These are phyloP conservation scores for Phalacrocorax aristotelis DNA, from an alignment of 2,113 vertebrate species.

Conservation along the genomic window DNA sequence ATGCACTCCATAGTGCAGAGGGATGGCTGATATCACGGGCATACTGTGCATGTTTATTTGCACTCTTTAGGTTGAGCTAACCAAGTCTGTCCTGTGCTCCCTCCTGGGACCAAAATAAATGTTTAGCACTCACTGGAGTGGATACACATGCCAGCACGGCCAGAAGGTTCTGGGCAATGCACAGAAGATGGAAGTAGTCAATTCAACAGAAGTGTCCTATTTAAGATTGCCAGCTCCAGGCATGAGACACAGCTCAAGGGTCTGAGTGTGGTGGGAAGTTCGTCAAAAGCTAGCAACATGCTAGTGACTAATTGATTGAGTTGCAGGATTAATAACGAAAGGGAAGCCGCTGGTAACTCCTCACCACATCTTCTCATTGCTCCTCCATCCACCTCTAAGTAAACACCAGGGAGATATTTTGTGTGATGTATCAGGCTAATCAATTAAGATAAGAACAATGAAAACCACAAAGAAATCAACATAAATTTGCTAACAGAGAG, in stretches of 20 bases:
- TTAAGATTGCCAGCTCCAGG: background rate
- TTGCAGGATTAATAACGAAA: background rate
- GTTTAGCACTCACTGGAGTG: background rate
- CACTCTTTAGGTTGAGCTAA: background rate
- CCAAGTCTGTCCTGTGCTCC: background rate
- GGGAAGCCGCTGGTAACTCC: background rate
- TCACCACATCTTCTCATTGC: background rate
- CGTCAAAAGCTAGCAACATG: background rate
- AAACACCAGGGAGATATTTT: background rate
- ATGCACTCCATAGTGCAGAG: background rate
- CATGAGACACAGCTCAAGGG: background rate
- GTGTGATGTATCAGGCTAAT: background rate
- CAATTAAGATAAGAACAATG: background rate
- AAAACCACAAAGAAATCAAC: background rate
- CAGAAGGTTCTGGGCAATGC: background rate
- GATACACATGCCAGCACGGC: fast-evolving
- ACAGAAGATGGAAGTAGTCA: background rate
- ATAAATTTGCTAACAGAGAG: background rate
- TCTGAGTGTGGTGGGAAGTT: too few species aligned
- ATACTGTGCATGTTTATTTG: fast-evolving
- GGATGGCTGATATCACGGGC: background rate
- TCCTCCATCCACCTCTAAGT: background rate
- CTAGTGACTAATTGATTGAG: background rate
- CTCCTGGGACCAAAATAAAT: background rate
- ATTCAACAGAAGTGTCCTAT: background rate